Conservation (phyloP, 2,888 invertebrate genomes). For the Synanthedon andrenaeformis region DNA sequence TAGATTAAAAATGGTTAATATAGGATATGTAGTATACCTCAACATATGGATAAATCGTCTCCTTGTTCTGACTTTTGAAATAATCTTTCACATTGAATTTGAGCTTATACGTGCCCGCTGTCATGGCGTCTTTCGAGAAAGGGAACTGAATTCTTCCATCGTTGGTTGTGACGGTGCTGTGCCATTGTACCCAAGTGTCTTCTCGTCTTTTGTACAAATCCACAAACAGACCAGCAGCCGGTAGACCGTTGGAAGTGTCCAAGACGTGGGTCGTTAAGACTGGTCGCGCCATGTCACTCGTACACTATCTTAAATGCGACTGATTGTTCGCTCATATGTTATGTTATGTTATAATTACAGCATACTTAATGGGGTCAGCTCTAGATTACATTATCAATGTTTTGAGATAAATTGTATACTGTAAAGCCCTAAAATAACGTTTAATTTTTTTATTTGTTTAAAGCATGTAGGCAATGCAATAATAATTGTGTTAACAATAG, state of each 20-base stretch:
- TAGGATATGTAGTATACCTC: constrained; percentile 68
- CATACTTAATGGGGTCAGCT: neutral
- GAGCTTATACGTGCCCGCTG: constrained; percentile 78
- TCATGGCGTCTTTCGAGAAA: constrained; percentile 69
- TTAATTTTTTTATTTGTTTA: too few relatives aligned
- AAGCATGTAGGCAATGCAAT: too few relatives aligned
- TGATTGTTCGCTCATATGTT: neutral
- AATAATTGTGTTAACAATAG: too few relatives aligned
- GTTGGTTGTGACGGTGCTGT: constrained; percentile 71
- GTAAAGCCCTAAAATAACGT: too few relatives aligned
- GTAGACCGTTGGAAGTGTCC: constrained; percentile 77
- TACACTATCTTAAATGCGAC: too few relatives aligned
- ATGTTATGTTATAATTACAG: neutral
- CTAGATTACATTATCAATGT: too few relatives aligned
- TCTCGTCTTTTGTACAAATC: constrained; percentile 75
- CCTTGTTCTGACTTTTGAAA: constrained; percentile 70
- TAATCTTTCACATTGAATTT: constrained; percentile 80
- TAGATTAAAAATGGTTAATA: too few relatives aligned
- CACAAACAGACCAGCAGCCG: constrained; percentile 75
- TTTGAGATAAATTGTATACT: too few relatives aligned
- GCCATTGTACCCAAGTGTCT: constrained; percentile 76
- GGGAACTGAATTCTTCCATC: constrained; percentile 78
- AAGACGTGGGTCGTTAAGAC: constrained; percentile 81
- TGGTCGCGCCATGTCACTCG: constrained; percentile 47
- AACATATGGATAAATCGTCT: constrained; percentile 81